Conservation (phyloP, 2,888 invertebrate species). For the Choristoneura rosaceana region DNA sequence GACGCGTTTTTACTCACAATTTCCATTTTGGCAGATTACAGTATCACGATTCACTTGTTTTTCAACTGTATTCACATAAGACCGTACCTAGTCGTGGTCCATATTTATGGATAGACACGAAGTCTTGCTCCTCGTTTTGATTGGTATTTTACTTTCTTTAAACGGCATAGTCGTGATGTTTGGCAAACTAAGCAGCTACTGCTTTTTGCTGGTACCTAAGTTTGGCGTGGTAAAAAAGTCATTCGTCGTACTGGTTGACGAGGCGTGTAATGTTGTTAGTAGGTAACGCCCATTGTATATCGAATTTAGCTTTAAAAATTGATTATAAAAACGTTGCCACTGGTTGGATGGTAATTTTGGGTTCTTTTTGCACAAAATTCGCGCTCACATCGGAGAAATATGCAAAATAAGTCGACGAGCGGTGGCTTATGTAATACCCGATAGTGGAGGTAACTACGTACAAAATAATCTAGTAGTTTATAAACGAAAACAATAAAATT, state of each 20-base stretch:
- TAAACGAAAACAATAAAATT: constrained; percentile 33
- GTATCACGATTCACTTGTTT: constrained; percentile 53
- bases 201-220: constrained; percentile 1
- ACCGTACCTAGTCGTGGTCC: constrained; percentile 22
- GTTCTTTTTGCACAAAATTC: not conserved
- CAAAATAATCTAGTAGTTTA: constrained; percentile 1
- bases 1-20: constrained; percentile 50
- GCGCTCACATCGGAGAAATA: not conserved
- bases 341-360: not conserved
- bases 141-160: constrained; percentile 32
- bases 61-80: constrained; percentile 21
- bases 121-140: constrained; percentile 8
- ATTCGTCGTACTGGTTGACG: not conserved
- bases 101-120: constrained; percentile 36
- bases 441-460: not conserved
- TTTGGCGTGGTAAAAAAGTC: not conserved
- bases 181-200: not conserved
- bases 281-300: not conserved
- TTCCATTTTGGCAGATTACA: constrained; percentile 45
- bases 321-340: not conserved
- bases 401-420: not conserved
- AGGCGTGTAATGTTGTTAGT: constrained; percentile 7
- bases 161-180: constrained; percentile 7
- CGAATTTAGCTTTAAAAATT: not conserved
- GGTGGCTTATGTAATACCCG: not conserved